Base-by-base conservation (phyloP, 1,140 invertebrate species). In the Wiebesia pumilae region DNA sequence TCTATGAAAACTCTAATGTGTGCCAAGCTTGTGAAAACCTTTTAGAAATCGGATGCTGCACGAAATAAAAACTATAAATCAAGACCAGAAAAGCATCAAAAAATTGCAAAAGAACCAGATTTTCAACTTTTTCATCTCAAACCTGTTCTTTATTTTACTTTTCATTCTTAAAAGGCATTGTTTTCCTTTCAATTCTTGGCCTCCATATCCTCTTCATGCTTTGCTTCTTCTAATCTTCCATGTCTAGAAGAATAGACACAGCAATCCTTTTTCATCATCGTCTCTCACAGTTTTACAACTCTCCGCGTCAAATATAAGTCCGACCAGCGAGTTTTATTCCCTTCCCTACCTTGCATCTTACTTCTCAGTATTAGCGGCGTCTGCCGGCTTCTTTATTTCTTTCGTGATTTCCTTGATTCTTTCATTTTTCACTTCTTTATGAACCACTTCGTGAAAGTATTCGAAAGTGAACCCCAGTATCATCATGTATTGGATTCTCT, bases 191-290 rank as follows among this genome's bases (percentile, higher is more conserved):
- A 88, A 21, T 16, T 21, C 19, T 54, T 19, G 38, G 69, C 82
- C 51, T 73, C 71, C 69, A 40, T 54, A 73, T 86, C 83, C 86
- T 81, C 24, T 14, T 43, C 69, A 35, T 69, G 43, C 73, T 82
- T 71, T 73, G 85, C 86, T 38, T 24, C 81, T 14, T 33, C 9
- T 43, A 27, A n/a, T 7, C 3, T 35, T 33, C n/a, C 30, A 9
- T 30, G 30, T 58, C n/a, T 4, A 19, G 4, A 33, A 71, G 80
- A 73, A 73, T 6, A 30, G 21, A 30, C 12, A 62, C 87, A 80
- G 89, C 90, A 90, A 90, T 92, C 90, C 90, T 92, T 92, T 90
- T 12, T 91, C 89, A 89, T 88, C 87, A 85, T 80, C 88, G 87
- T 86, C 87, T 90, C 87, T 88, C 88, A 90, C 91, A 89, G 47